Conservation (phyloP, 2,888 invertebrate species). For the Periphyllus acericola region DNA sequence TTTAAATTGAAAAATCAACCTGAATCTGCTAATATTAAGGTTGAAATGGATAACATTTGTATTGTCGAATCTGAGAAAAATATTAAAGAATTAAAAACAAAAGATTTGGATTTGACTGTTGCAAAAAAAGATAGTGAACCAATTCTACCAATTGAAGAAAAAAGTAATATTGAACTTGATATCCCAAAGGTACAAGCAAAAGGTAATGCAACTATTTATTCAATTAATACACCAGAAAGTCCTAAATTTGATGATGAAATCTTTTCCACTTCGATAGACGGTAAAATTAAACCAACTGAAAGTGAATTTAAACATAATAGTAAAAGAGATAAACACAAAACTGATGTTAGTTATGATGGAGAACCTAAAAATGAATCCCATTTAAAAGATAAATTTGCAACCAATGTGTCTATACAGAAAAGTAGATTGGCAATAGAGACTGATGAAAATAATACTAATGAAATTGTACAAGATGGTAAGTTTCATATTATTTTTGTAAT, state of each 20-base stretch:
- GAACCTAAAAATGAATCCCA: background rate
- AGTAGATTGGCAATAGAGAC: background rate
- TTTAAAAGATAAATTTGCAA: background rate
- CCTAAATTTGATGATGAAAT: background rate
- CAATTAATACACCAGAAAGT: background rate
- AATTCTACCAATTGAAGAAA: background rate
- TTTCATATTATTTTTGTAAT: background rate
- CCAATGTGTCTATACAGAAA: background rate
- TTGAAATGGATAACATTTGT: background rate
- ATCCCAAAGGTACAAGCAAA: background rate
- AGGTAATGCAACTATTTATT: background rate
- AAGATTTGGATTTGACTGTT: background rate
- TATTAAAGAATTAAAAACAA: slow-evolving; percentile 14
- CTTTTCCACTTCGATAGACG: background rate
- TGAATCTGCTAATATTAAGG: background rate
- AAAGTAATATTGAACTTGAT: background rate
- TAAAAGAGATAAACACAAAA: background rate
- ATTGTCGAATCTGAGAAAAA: background rate
- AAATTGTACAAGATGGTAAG: background rate
- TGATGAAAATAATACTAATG: background rate
- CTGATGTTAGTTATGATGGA: background rate
- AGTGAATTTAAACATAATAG: background rate
- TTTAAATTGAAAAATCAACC: background rate
- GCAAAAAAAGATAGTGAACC: slow-evolving; percentile 24
- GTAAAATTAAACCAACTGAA: background rate